phyloP scores from a whole-genome alignment of 64 coral and sea anemone genomes.

The Actinia equina region DNA sequence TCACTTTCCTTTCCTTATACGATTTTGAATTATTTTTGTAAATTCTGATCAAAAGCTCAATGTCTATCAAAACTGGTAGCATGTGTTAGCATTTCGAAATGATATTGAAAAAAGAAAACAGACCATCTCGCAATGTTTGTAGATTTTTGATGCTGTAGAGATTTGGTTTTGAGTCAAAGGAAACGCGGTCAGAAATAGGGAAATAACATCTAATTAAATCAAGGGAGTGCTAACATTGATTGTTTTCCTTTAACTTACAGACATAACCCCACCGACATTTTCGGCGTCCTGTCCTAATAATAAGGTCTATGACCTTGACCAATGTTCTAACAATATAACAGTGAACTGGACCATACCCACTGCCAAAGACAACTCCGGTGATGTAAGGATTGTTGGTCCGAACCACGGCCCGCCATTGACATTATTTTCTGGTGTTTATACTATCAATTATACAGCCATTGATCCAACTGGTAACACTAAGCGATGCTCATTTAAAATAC shows the following conservation, averaged over 20 bases:
- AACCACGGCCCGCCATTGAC: background rate
- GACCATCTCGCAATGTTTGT: too few species aligned
- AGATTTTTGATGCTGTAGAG: too few species aligned
- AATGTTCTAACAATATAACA: background rate
- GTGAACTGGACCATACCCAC: slow-evolving; percentile 31
- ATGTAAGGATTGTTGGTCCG: background rate
- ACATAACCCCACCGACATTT: background rate
- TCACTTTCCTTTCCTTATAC: too few species aligned
- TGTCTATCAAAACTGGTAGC: too few species aligned
- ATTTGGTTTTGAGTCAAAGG: too few species aligned
- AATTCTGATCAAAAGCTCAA: too few species aligned
- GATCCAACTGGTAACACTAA: background rate
- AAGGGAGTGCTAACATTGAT: background rate
- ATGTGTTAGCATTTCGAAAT: too few species aligned
- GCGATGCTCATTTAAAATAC: background rate
- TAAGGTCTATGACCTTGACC: background rate
- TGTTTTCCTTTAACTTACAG: background rate
- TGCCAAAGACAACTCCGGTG: slow-evolving; percentile 25
- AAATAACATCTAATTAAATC: background rate
- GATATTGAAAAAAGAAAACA: too few species aligned
- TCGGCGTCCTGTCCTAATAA: background rate
- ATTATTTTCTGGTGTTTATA: background rate
- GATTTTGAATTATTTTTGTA: too few species aligned
- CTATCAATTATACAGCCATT: background rate
- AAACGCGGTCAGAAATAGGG: background rate